Conservation (phyloP, 2,888 invertebrate species). For the Tachina grossa region DNA sequence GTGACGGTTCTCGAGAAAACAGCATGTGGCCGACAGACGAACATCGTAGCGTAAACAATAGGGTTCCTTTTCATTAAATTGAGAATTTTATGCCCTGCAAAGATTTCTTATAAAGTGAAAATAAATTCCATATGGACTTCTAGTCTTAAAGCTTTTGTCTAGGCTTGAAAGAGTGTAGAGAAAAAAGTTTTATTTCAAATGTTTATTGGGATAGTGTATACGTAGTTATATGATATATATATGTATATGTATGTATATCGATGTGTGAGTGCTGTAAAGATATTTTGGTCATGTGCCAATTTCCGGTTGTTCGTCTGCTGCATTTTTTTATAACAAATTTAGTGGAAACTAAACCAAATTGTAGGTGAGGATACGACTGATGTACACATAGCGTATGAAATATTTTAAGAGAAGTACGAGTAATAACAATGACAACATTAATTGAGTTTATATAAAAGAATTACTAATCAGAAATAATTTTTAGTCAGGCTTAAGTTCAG, state of each 20-base stretch:
- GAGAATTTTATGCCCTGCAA: too few species aligned
- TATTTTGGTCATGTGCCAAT: conserved; percentile 69
- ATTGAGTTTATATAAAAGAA: neutral
- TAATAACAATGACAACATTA: neutral
- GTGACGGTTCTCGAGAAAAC: too few species aligned
- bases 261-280: conserved; percentile 47
- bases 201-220: neutral
- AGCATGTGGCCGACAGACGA: too few species aligned
- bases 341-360: conserved; percentile 48
- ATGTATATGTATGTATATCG: conserved; percentile 5
- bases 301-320: conserved; percentile 70
- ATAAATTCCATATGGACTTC: too few species aligned
- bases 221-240: conserved; percentile 24
- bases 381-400: conserved; percentile 20
- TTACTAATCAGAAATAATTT: too few species aligned
- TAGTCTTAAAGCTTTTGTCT: too few species aligned
- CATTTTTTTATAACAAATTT: conserved; percentile 50
- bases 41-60: too few species aligned
- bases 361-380: conserved; percentile 50
- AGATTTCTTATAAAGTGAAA: too few species aligned
- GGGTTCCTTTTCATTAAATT: too few species aligned
- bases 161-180: too few species aligned
- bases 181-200: too few species aligned
- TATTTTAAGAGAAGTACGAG: neutral
- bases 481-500: too few species aligned